Percentiles rank a stretch among this genome's conserved stretches.
phyloP scores from a whole-genome alignment of 1,140 invertebrate genomes.

The Lordiphosa stackelbergi region DNA sequence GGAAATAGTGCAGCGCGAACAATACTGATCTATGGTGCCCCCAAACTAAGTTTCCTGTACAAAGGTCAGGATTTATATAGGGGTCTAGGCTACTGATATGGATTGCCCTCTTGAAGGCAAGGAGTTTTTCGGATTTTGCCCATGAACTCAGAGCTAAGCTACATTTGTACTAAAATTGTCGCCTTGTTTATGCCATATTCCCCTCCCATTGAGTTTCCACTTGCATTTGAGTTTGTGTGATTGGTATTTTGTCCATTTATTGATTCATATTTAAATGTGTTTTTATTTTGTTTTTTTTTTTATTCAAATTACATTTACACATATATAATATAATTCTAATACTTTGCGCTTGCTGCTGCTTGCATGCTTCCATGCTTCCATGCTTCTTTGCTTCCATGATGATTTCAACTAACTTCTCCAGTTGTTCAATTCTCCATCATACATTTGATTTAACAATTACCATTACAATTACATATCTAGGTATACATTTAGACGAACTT shows the following conservation, averaged over 20 bases:
- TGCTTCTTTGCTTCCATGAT: constrained; percentile 14
- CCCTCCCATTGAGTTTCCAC: no score
- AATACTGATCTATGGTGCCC: no score
- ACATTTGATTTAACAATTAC: constrained; percentile 58
- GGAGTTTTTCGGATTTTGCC: no score
- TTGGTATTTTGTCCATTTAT: constrained; percentile 44
- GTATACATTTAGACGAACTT: constrained; percentile 41
- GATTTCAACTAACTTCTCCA: constrained; percentile 49
- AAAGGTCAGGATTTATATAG: no score
- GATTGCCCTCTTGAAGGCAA: no score
- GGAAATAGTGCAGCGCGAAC: no score
- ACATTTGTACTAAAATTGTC: no score
- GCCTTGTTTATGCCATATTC: no score
- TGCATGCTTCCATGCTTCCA: no score
- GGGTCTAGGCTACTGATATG: no score
- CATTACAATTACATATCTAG: constrained; percentile 60
- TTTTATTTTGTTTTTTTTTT: constrained; percentile 9
- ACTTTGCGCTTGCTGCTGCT: constrained; percentile 55
- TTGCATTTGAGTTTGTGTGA: constrained; percentile 13
- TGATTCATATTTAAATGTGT: constrained; percentile 55
- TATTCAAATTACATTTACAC: constrained; percentile 64
- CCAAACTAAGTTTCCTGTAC: no score
- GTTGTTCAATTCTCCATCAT: not conserved
- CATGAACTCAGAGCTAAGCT: no score
- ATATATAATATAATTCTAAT: constrained; percentile 63